These are phyloP conservation scores for Calypte anna DNA, from an alignment of 2,113 vertebrate species.

Conservation along the genomic window DNA sequence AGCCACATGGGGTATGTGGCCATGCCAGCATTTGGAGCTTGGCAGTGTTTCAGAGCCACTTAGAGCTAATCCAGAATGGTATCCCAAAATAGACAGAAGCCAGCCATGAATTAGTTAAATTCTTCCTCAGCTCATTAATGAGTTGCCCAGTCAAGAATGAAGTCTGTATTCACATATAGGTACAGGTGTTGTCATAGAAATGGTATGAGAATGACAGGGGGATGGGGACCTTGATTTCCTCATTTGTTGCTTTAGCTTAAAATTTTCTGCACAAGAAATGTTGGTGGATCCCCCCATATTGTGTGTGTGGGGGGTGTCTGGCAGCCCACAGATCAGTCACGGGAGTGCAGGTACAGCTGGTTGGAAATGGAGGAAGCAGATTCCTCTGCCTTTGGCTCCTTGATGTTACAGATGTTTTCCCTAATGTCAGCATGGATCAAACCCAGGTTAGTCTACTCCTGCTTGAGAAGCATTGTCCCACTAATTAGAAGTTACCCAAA, in stretches of 20 bases:
- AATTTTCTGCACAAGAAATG: background rate
- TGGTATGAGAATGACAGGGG: background rate
- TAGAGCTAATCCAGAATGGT: background rate
- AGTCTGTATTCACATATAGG: background rate
- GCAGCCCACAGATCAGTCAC: background rate
- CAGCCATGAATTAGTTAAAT: background rate
- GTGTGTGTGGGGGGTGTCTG: background rate
- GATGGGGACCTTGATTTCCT: background rate
- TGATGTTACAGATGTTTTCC: background rate
- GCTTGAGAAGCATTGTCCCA: background rate
- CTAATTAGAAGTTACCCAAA: background rate
- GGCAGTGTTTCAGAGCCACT: background rate
- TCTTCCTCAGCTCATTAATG: conserved; percentile 14
- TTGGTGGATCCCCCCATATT: background rate
- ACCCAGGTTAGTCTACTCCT: background rate
- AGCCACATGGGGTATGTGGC: background rate
- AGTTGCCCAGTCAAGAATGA: background rate
- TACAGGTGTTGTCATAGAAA: background rate
- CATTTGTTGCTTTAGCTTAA: background rate
- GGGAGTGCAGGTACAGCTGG: background rate
- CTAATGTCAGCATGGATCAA: background rate
- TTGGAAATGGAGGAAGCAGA: background rate
- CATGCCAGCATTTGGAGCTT: background rate
- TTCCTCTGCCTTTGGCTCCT: background rate
- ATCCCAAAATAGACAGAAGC: background rate